phyloP scores from a whole-genome alignment of 1,140 invertebrate species.

The Streblospio benedicti region DNA sequence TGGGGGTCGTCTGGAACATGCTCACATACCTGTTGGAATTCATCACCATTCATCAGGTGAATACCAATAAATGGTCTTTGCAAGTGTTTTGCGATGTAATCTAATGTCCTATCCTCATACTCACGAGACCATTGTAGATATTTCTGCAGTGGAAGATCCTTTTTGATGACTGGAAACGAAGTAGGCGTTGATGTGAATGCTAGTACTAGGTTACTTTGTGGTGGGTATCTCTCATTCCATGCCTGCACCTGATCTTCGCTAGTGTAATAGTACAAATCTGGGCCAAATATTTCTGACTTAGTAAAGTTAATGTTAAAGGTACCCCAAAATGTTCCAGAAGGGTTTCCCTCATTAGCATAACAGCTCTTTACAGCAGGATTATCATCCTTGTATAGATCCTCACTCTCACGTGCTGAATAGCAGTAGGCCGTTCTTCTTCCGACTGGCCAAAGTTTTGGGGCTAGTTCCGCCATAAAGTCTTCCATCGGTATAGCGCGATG shows the following conservation, averaged over 20 bases:
- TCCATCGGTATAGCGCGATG: conserved; percentile 87
- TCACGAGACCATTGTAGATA: conserved; percentile 86
- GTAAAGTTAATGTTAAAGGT: conserved; percentile 82
- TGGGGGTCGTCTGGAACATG: no score
- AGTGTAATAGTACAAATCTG: conserved; percentile 71
- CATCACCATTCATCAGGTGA: no score
- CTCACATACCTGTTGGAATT: no score
- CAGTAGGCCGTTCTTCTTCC: conserved; percentile 58
- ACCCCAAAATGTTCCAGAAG: conserved; percentile 98
- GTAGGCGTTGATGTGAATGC: conserved; percentile 80
- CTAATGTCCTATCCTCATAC: no score
- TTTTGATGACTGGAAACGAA: conserved; percentile 83
- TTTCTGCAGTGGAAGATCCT: conserved; percentile 72
- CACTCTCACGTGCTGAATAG: no score
- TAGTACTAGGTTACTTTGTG: conserved; percentile 56
- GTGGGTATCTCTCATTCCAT: conserved; percentile 62
- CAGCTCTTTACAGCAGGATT: no score
- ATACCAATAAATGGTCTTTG: no score
- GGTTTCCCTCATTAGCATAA: conserved; percentile 96
- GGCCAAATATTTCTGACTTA: conserved; percentile 78
- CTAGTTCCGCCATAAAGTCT: conserved; percentile 75
- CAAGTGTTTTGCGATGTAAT: no score
- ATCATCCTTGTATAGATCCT: no score
- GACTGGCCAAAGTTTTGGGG: conserved; percentile 72
- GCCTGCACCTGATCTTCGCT: no score